Conservation (phyloP, 92 coral and sea anemone genomes). For the Meandrina meandrites region DNA sequence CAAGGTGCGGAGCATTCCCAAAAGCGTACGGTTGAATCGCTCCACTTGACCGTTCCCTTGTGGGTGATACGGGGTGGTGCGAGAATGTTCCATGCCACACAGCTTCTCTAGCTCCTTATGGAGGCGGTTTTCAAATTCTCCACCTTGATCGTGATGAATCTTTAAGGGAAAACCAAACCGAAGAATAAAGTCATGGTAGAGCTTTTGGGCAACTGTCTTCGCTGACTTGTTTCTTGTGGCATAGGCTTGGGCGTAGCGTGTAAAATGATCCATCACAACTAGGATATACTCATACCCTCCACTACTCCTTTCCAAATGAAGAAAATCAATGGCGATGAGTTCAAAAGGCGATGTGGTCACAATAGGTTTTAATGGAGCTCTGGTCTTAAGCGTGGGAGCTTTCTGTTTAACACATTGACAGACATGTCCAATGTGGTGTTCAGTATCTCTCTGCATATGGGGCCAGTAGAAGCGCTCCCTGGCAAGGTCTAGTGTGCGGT, state of each 20-base stretch:
- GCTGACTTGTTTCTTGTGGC: constrained; percentile 53
- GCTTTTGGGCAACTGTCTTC: constrained; percentile 48
- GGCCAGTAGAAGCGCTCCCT: constrained; percentile 70
- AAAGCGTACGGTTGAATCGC: constrained; percentile 46
- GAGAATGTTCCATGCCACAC: constrained; percentile 56
- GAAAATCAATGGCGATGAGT: constrained; percentile 48
- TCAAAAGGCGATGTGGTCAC: constrained; percentile 49
- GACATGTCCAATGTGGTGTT: constrained; percentile 39
- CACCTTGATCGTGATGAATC: constrained; percentile 55
- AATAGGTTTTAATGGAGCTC: constrained; percentile 50
- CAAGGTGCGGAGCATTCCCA: constrained; percentile 56
- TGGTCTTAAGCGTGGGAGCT: constrained; percentile 37
- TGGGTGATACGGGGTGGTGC: constrained; percentile 51
- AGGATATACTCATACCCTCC: constrained; percentile 48
- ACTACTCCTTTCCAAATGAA: constrained; percentile 37
- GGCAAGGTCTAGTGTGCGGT: constrained; percentile 33
- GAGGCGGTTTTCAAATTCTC: constrained; percentile 57
- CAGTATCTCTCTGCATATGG: constrained; percentile 54
- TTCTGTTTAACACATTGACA: constrained; percentile 56
- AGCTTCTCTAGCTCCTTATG: constrained; percentile 40
- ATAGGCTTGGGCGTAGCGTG: constrained; percentile 46
- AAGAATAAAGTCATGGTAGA: constrained; percentile 49
- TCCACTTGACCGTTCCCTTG: constrained; percentile 58
- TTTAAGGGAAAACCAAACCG: constrained; percentile 55
- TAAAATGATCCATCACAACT: constrained; percentile 53